Evolutionary conservation across 2,113 vertebrate genomes (phyloP), one percentile per base, ranked within the genome.

Genomic region (Coturnix japonica): DNA sequence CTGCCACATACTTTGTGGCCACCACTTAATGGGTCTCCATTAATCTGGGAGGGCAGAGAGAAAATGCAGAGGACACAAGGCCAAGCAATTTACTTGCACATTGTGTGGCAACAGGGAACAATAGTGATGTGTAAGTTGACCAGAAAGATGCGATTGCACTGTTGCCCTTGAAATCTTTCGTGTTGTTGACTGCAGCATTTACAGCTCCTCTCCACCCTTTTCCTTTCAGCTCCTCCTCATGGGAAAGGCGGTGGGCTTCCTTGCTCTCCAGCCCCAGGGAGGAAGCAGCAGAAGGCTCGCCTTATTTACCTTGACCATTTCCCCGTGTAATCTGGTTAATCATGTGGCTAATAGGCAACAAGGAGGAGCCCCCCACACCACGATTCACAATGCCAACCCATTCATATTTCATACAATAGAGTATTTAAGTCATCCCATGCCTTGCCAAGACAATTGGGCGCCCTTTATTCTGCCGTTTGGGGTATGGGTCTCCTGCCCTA

Each of bases 321-420:
- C 97, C 97, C 98, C 97, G 71, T 99, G 99, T 99, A 99, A 99
- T 99, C 98, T 98, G 99, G 97, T 98, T 98, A 99, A 99, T 99
- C 98, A 97, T 98, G 98, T 98, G 98, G 98, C 98, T 99, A 99
- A 99, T 99, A 97, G 93, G 98, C 96, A 96, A 98, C 91, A 93
- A 96, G 21, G 91, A 97, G 97, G 97, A 97, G 97, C 97, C 96
- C 97, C 98, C 97, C 97, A 96, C 90, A 87, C 97, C 47, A 96
- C 20, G 94, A 95, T 87, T 94, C 98, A 99, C 98, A 99, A 98
- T 98, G 97, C 97, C 81, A 81, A 83, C 96, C 98, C 98, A 98
- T 99, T 99, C 98, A 99, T 98, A 98, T 98, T 98, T 98, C 96
- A 98, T 98, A 99, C 98, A 99, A 99, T 98, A 92, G 98, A 97